These are phyloP conservation scores for Escarpia spicata DNA, from an alignment of 2,888 invertebrate species.

Conservation along the genomic window DNA sequence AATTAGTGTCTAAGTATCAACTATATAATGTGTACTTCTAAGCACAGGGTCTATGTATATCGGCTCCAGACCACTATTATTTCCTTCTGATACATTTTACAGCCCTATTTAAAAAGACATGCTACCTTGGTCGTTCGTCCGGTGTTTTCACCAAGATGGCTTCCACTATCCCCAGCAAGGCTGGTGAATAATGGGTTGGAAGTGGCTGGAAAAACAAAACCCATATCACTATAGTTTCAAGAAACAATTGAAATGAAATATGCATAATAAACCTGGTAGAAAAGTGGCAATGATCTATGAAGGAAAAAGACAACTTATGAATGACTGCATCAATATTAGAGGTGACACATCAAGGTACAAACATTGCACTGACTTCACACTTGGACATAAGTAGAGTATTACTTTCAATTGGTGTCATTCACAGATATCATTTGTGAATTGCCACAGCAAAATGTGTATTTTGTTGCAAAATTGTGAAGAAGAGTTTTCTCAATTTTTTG, in stretches of 20 bases:
- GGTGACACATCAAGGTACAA: too few relatives aligned
- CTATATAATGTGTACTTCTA: too few relatives aligned
- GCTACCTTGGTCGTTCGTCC: constrained; percentile 58
- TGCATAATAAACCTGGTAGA: background rate
- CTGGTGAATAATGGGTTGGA: constrained; percentile 48
- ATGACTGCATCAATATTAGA: background rate
- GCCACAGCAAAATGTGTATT: too few relatives aligned
- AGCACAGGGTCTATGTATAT: too few relatives aligned
- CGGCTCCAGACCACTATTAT: too few relatives aligned
- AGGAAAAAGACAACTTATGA: background rate
- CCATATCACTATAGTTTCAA: background rate
- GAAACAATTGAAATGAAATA: background rate
- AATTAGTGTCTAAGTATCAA: too few relatives aligned
- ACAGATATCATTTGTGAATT: too few relatives aligned
- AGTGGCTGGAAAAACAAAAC: constrained; percentile 46
- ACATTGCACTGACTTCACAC: too few relatives aligned
- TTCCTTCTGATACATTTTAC: background rate
- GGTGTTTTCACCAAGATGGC: constrained; percentile 53
- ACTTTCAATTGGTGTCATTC: too few relatives aligned
- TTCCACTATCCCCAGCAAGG: constrained; percentile 49
- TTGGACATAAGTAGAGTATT: too few relatives aligned
- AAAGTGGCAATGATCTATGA: background rate
- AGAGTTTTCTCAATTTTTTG: too few relatives aligned
- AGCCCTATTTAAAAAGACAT: background rate
- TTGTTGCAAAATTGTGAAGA: too few relatives aligned